Evolutionary conservation across 2,888 invertebrate species (phyloP).

Genomic region (Andrena praecox): DNA sequence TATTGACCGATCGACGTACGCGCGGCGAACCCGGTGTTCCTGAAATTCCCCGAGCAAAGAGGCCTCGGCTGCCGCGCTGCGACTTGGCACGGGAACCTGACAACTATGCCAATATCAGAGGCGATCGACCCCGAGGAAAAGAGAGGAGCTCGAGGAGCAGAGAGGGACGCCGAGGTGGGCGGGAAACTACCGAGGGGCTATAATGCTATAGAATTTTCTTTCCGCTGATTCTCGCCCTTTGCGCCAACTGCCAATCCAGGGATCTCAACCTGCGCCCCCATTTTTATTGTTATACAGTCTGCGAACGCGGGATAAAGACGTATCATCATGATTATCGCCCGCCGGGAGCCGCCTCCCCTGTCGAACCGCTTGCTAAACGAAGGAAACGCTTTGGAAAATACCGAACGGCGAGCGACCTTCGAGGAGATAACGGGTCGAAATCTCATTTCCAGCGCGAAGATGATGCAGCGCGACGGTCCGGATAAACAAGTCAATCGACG

Average conservation of each 20-base stretch:
- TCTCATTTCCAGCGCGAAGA: background rate
- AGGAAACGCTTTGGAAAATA: background rate
- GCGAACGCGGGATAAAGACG: background rate
- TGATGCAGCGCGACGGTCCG: background rate
- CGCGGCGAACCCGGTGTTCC: background rate
- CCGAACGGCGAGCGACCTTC: background rate
- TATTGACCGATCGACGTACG: background rate
- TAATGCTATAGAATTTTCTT: background rate
- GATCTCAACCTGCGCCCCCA: background rate
- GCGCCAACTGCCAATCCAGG: background rate
- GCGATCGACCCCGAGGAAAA: conserved; percentile 41
- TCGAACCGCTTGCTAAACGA: background rate
- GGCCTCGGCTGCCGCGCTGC: background rate
- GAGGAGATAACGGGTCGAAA: background rate
- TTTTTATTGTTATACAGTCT: background rate
- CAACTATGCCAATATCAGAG: conserved; percentile 69
- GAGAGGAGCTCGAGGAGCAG: background rate
- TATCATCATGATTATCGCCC: too few species aligned
- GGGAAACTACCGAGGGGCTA: background rate
- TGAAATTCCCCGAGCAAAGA: conserved; percentile 1
- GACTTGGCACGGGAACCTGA: conserved; percentile 40
- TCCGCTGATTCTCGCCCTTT: background rate
- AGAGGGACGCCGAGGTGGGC: background rate
- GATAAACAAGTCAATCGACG: conserved; percentile 9
- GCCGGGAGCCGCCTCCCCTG: too few species aligned